A percentile compares a stretch with the other conserved stretches of the same genome.
Conservation (phyloP, 2,113 vertebrate genomes). For the Neolamprologus caudopunctatus region DNA sequence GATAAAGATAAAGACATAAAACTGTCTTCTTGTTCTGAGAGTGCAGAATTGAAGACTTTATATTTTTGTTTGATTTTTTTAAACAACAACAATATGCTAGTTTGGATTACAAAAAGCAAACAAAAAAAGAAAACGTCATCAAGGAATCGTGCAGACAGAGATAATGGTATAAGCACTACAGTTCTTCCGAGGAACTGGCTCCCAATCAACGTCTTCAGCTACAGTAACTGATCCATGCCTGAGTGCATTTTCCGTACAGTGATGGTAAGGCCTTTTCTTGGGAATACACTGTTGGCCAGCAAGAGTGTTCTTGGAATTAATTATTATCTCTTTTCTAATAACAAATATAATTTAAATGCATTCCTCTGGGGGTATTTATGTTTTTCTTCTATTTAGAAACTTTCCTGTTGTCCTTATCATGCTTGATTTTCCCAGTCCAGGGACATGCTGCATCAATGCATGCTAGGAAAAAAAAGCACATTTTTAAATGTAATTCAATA, state of each 20-base stretch:
- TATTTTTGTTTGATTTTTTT: neutral
- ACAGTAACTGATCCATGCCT: constrained; percentile 46
- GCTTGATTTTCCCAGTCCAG: neutral
- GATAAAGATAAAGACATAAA: neutral
- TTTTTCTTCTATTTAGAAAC: neutral
- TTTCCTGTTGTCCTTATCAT: neutral
- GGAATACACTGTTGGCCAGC: constrained; percentile 13
- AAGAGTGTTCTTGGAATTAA: constrained; percentile 22
- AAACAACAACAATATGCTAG: neutral
- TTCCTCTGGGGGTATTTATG: neutral
- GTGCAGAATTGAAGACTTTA: neutral
- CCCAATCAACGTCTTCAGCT: constrained; percentile 3
- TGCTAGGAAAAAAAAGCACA: neutral
- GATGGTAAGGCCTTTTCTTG: constrained; percentile 39
- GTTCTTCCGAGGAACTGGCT: constrained; percentile 39
- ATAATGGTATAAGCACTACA: constrained; percentile 26
- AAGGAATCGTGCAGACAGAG: neutral
- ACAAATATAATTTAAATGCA: neutral
- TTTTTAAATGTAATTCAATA: constrained; percentile 5
- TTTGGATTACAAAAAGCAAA: neutral
- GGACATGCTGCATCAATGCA: neutral
- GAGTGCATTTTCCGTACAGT: constrained; percentile 50
- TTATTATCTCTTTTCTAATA: neutral
- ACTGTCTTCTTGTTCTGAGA: neutral
- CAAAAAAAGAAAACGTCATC: neutral